Conservation (phyloP, 1,140 invertebrate genomes). For the Plutomurus gul region DNA sequence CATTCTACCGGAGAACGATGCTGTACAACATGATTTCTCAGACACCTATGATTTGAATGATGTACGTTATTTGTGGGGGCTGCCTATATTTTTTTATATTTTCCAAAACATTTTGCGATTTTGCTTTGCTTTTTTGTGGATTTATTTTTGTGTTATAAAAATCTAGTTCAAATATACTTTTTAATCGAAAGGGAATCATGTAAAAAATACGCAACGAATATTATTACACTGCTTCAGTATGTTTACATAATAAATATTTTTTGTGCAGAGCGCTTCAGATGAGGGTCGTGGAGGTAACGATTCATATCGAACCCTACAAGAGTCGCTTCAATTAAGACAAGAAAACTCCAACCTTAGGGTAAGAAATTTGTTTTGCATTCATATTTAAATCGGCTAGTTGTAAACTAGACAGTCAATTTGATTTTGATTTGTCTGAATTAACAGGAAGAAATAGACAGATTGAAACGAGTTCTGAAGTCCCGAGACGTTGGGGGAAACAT, state of each 20-base stretch:
- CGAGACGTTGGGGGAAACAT: constrained; percentile 51
- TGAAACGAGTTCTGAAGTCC: constrained; percentile 47
- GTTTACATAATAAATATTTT: not conserved
- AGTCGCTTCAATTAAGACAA: constrained; percentile 36
- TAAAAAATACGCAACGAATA: not conserved
- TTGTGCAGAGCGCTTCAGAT: constrained; percentile 25
- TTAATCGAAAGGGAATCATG: not conserved
- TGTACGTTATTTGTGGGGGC: constrained; percentile 8
- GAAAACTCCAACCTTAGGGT: constrained; percentile 46
- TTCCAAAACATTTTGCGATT: not conserved
- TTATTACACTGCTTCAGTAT: not conserved
- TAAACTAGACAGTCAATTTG: constrained; percentile 33
- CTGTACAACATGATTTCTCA: constrained; percentile 9
- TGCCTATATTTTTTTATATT: constrained; percentile 25
- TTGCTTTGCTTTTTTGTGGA: not conserved
- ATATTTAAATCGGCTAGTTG: constrained; percentile 50
- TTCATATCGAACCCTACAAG: constrained; percentile 5
- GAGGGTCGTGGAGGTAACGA: constrained; percentile 17
- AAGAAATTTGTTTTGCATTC: constrained; percentile 42
- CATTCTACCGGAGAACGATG: constrained; percentile 28
- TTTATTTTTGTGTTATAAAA: too few relatives aligned
- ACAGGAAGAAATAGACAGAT: constrained; percentile 55
- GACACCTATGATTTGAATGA: not conserved
- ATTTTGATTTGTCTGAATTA: not conserved
- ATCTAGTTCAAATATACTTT: too few relatives aligned